Base-by-base conservation (phyloP, 2,113 vertebrate genomes). In the Elachura formosa region DNA sequence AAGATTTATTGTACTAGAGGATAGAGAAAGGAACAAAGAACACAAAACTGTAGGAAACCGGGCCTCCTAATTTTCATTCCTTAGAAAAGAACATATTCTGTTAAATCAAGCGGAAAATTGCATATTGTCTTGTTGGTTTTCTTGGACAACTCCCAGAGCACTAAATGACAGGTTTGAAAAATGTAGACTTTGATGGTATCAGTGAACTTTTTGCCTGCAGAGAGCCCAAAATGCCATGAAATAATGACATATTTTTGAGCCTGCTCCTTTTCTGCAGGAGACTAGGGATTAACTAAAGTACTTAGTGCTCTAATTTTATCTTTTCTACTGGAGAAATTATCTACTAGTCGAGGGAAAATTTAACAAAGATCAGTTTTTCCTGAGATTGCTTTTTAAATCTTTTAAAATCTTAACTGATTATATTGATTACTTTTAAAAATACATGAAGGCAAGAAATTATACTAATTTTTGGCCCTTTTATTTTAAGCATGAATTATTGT, bases 71-170 rank as follows among this genome's bases (percentile, higher is more conserved):
- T 96, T 95, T 94, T 96, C 54, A 88, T 95, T 95, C 89, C 66
- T 87, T 75, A 93, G 74, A 94, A 87, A 84, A 89, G 75, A 96
- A 89, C 62, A 93, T 79, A 87, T 78, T 95, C 92, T 79, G 85
- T 85, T 90, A 91, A 96, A 93, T 96, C 79, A 87, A 90, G 85
- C 6, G 33, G 94, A 96, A 96, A 96, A 95, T 93, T 91, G 82
- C 49, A 33, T 79, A 95, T 93, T 95, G 94, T 96, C 95, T 91
- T 93, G 66, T 85, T 84, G 36, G 78, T 87, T 96, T 93, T 79
- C 67, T 91, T 93, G 84, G 85, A 94, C 63, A 85, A 33, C 31
- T 93, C 74, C 85, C 92, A 95, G 74, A 79, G 49, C 54, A 76
- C 71, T 90, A 94, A 93, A 93, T 85, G 85, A 90, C 67, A 88